Base-by-base conservation (phyloP, 1,140 invertebrate species). In the Drosophila tropicalis region DNA sequence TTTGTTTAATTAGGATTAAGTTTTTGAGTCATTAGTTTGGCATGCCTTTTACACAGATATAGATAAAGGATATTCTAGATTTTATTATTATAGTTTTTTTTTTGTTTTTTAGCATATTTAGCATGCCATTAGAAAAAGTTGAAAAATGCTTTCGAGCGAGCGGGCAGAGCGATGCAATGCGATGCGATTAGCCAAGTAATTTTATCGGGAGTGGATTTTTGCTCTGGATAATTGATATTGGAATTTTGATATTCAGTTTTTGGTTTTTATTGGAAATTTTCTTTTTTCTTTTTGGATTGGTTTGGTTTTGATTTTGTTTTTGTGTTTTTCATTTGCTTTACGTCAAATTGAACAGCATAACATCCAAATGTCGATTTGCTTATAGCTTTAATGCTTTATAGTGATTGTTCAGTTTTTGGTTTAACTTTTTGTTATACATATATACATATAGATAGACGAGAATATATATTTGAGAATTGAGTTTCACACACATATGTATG, bases 291-390 rank as follows among this genome's bases (percentile, higher is more conserved):
- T 66, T 39, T 51, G 72, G 2, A 10, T 54, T 58, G 72, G 2
- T 36, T 54, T 58, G 60, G 34, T 56, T 76, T 12, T 36, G 56
- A n/a, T n/a, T n/a, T n/a, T n/a, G n/a, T n/a, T n/a, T n/a, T n/a
- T n/a, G n/a, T n/a, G n/a, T n/a, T n/a, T 76, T 61, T 54, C 2
- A 0, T 39, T 54, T 55, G 66, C 61, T 76, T 67, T 51, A 62
- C 32, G 67, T 80, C 69, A 77, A 58, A 74, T 91, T 87, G 89
- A 91, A 91, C 90, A 91, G 77, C 90, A 91, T 91, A 91, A 91
- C 90, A 91, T 91, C 90, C 86, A 91, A 90, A 90, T 90, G 90
- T 90, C 90, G 90, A 90, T 91, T 91, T 80, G 73, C 83, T 74
- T 56, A 63, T 70, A 68, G 76, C 64, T 81, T 82, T 70, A 71